Conservation (phyloP, 1,140 invertebrate genomes). For the Pogonomyrmex barbatus region DNA sequence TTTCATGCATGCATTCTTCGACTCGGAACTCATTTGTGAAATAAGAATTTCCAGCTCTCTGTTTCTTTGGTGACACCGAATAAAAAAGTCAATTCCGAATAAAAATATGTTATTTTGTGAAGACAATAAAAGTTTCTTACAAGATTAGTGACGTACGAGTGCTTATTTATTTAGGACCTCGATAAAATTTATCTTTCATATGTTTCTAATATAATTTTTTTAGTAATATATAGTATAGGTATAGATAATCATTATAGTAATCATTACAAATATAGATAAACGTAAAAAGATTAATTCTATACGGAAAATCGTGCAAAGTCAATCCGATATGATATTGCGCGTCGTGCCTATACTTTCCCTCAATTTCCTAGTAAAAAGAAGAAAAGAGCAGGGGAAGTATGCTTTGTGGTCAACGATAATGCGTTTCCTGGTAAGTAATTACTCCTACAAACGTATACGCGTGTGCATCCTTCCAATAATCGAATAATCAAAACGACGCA, state of each 20-base stretch:
- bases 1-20: slow-evolving; percentile 72
- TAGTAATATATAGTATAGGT: background rate
- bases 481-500: background rate
- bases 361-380: slow-evolving; percentile 48
- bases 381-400: slow-evolving; percentile 14
- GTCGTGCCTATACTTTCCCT: background rate
- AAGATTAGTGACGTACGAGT: background rate
- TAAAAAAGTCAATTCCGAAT: background rate
- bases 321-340: background rate
- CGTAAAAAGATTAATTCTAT: background rate
- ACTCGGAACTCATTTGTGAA: slow-evolving; percentile 28
- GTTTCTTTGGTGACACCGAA: background rate
- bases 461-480: slow-evolving; percentile 12
- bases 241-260: background rate
- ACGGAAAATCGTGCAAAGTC: background rate
- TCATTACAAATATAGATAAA: background rate
- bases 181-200: background rate
- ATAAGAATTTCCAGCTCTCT: background rate
- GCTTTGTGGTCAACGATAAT: slow-evolving; percentile 59
- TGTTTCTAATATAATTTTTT: background rate
- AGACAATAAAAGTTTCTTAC: background rate
- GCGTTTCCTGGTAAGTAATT: slow-evolving; percentile 58
- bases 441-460: slow-evolving; percentile 21
- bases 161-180: background rate
- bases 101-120: background rate